These are phyloP conservation scores for Pangasius djambal DNA, from an alignment of 2,797 vertebrate genomes.

Conservation along the genomic window DNA sequence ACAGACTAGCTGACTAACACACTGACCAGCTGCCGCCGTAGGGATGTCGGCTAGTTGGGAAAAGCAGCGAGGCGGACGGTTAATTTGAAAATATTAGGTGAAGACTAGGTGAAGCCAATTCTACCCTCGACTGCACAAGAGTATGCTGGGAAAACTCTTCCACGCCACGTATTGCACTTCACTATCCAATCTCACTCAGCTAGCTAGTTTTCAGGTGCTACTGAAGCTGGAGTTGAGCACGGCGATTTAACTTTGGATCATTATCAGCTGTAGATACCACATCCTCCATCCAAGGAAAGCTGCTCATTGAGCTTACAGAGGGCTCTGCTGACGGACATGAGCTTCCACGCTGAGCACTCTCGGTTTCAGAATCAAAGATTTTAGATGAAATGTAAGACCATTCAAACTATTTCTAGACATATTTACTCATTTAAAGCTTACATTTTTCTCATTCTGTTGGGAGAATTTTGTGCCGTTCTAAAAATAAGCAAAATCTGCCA, in stretches of 20 bases:
- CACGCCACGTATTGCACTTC: neutral
- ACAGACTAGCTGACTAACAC: neutral
- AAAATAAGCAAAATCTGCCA: neutral
- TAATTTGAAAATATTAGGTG: neutral
- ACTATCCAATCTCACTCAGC: neutral
- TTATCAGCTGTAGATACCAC: neutral
- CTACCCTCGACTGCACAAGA: neutral
- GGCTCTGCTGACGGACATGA: neutral
- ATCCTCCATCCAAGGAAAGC: neutral
- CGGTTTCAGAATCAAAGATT: neutral
- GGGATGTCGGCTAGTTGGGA: too few species aligned
- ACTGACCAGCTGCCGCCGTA: too few species aligned
- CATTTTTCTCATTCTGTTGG: neutral
- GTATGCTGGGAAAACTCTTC: too few species aligned
- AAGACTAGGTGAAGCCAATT: neutral
- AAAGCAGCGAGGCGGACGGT: too few species aligned
- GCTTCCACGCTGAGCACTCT: neutral
- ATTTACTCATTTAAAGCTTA: neutral
- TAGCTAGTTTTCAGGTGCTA: neutral
- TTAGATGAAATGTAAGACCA: neutral
- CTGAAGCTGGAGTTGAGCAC: neutral
- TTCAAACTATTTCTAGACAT: neutral
- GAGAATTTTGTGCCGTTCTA: neutral
- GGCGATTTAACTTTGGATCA: neutral
- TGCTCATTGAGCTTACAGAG: neutral